Conservation (phyloP, 2,113 vertebrate species). For the Tetrax tetrax region DNA sequence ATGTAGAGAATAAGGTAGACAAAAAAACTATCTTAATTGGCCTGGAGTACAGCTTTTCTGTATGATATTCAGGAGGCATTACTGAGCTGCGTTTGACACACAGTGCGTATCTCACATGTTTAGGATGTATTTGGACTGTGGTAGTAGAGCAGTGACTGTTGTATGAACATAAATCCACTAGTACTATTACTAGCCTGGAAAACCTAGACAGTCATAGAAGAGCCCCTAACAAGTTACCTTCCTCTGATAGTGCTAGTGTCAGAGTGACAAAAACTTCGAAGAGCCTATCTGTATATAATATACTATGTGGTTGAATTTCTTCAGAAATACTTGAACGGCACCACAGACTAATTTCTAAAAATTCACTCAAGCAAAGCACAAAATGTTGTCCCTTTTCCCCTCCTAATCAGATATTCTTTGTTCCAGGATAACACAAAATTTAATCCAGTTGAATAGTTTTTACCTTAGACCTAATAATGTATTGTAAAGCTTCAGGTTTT, state of each 20-base stretch:
- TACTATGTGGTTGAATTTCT: not conserved
- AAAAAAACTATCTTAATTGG: not conserved
- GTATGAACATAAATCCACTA: not conserved
- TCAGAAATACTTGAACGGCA: not conserved
- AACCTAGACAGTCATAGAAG: not conserved
- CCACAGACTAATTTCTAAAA: not conserved
- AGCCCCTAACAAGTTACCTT: not conserved
- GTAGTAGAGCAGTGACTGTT: not conserved
- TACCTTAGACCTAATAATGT: not conserved
- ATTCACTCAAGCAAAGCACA: not conserved
- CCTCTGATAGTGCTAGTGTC: not conserved
- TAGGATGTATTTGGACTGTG: not conserved
- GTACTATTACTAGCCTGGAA: not conserved
- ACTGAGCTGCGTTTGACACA: not conserved
- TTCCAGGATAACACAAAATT: not conserved
- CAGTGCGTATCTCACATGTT: not conserved
- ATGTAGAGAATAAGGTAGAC: not conserved
- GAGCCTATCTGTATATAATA: not conserved
- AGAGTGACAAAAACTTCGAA: not conserved
- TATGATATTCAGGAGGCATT: not conserved
- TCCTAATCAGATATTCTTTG: not conserved
- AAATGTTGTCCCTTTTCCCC: not conserved
- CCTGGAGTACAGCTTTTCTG: not conserved
- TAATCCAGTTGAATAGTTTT: not conserved
- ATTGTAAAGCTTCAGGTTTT: not conserved